Conservation (phyloP, 2,113 vertebrate species). For the Macquaria ambigua region DNA sequence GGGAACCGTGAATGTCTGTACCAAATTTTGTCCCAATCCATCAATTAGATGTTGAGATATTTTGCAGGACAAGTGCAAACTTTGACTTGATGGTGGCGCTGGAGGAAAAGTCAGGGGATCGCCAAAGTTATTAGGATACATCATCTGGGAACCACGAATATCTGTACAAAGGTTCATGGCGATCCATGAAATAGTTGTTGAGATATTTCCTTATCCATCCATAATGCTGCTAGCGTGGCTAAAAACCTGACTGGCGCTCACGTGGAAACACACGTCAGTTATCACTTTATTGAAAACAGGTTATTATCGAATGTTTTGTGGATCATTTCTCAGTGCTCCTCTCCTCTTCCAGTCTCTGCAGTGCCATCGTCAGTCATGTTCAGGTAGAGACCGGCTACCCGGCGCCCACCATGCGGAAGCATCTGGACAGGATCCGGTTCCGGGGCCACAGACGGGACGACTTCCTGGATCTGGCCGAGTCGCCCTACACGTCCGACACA, state of each 20-base stretch:
- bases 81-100: no score
- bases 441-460: constrained; percentile 96
- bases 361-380: constrained; percentile 27
- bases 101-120: not conserved
- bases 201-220: not conserved
- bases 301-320: not conserved
- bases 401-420: constrained; percentile 93
- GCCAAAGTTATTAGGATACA: not conserved
- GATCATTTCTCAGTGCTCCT: not conserved
- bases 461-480: constrained; percentile 93
- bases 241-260: no score
- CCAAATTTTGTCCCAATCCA: no score
- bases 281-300: not conserved
- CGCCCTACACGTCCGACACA: constrained; percentile 94
- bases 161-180: no score
- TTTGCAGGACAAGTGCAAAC: no score
- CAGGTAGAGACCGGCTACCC: constrained; percentile 79
- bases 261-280: not conserved
- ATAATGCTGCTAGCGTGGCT: no score
- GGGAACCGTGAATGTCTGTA: no score
- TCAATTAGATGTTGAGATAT: no score
- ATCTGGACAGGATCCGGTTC: constrained; percentile 96
- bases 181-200: not conserved
- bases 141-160: not conserved
- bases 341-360: constrained; percentile 6